Evolutionary conservation across 2,888 invertebrate species (phyloP).

Genomic region (Plagodis pulveraria): DNA sequence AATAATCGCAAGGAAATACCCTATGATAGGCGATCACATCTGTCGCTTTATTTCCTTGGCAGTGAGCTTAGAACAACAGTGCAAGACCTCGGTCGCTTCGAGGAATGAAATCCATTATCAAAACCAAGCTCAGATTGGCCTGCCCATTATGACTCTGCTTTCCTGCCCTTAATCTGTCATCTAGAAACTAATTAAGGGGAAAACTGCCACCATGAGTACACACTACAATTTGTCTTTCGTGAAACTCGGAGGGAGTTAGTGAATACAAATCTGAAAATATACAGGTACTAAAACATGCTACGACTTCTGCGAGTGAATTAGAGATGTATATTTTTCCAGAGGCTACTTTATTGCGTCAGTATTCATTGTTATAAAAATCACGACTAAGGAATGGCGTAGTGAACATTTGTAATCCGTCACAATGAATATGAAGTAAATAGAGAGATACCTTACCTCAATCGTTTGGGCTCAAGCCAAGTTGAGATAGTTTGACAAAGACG

Average conservation of each 20-base stretch:
- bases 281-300: constrained; percentile 25
- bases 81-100: constrained; percentile 14
- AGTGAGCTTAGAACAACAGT: not conserved
- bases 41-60: not conserved
- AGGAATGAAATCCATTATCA: constrained; percentile 61
- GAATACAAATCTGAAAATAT: constrained; percentile 29
- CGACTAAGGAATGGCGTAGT: constrained; percentile 39
- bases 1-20: too few relatives aligned
- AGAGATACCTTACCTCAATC: constrained; percentile 68
- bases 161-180: constrained; percentile 79
- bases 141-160: constrained; percentile 81
- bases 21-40: too few relatives aligned
- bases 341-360: constrained; percentile 37
- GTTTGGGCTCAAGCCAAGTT: constrained; percentile 77
- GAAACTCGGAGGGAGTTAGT: constrained; percentile 45
- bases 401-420: constrained; percentile 65
- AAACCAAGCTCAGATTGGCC: constrained; percentile 72
- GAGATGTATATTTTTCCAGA: constrained; percentile 22
- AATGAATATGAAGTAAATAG: constrained; percentile 69
- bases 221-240: constrained; percentile 69
- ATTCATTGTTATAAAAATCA: constrained; percentile 44
- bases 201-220: constrained; percentile 66
- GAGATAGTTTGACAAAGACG: constrained; percentile 63
- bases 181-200: constrained; percentile 79
- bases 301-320: constrained; percentile 18